phyloP scores from a whole-genome alignment of 2,888 invertebrate species.

The Emmelina monodactyla region DNA sequence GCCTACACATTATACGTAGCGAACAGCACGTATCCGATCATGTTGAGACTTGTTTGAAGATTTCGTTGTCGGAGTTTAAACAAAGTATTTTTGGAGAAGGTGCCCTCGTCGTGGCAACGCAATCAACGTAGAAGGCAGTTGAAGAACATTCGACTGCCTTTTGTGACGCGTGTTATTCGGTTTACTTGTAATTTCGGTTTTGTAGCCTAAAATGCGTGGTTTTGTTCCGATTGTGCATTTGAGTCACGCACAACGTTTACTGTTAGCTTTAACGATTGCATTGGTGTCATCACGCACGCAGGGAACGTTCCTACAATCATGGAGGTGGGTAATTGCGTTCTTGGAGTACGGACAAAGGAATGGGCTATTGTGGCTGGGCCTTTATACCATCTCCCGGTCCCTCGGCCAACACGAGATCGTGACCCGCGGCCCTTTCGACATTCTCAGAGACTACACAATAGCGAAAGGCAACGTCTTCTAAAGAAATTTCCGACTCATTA shows the following conservation, averaged over 20 bases:
- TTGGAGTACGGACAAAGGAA: no score
- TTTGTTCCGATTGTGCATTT: not conserved
- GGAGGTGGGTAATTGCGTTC: no score
- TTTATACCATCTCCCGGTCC: no score
- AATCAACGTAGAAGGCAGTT: no score
- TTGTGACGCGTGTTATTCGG: no score
- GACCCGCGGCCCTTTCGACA: constrained; percentile 25
- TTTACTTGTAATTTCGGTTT: no score
- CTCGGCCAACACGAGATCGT: no score
- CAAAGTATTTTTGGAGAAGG: constrained; percentile 1
- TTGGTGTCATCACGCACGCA: not conserved
- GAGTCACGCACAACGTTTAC: not conserved
- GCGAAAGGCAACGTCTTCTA: no score
- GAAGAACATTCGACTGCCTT: no score
- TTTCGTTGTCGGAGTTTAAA: not conserved
- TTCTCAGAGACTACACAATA: no score
- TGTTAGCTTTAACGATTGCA: constrained; percentile 1
- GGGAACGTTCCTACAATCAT: not conserved
- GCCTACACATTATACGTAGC: constrained; percentile 17
- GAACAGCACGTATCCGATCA: constrained; percentile 31
- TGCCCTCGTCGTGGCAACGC: not conserved
- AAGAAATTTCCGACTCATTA: no score
- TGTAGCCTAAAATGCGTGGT: not conserved
- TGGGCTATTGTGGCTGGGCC: no score
- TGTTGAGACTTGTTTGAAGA: constrained; percentile 40